A percentile compares a stretch with the other conserved stretches of the same genome.
Evolutionary conservation across 1,140 invertebrate species (phyloP).

Genomic region (Apocrypta bakeri): DNA sequence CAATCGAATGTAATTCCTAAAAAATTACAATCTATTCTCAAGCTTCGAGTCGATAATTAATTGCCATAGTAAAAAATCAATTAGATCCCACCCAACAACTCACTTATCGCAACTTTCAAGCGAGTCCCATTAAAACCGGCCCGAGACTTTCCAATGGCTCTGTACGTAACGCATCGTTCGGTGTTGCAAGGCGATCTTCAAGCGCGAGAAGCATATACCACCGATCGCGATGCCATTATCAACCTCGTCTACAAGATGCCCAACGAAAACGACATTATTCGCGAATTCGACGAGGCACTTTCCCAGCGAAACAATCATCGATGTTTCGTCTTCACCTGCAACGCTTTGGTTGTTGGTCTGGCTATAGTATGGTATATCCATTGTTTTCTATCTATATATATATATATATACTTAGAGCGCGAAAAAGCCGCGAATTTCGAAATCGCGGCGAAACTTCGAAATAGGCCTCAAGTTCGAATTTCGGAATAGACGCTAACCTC

Average conservation of each 20-base stretch:
- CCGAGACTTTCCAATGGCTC: slow-evolving; percentile 76
- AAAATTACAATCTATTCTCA: no score
- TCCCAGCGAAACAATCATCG: slow-evolving; percentile 8
- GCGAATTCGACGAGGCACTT: slow-evolving; percentile 56
- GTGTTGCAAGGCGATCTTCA: slow-evolving; percentile 72
- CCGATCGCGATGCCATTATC: slow-evolving; percentile 55
- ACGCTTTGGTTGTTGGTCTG: slow-evolving; percentile 73
- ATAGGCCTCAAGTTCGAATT: no score
- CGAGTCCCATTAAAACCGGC: slow-evolving; percentile 75
- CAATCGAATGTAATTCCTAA: no score
- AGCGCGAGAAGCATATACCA: slow-evolving; percentile 49
- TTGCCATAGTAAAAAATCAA: background rate
- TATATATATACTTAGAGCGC: background rate
- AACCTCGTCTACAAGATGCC: slow-evolving; percentile 56
- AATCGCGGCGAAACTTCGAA: background rate
- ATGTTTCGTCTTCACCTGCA: slow-evolving; percentile 69
- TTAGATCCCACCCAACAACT: background rate
- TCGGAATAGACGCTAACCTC: background rate
- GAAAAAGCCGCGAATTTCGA: slow-evolving; percentile 49
- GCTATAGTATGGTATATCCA: slow-evolving; percentile 71
- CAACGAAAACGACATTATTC: slow-evolving; percentile 52
- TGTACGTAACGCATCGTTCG: slow-evolving; percentile 80
- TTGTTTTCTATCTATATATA: background rate
- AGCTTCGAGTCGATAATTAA: background rate
- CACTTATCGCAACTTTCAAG: slow-evolving; percentile 7